Evolutionary conservation across 2,888 invertebrate species (phyloP).

Genomic region (Volucella inanis): DNA sequence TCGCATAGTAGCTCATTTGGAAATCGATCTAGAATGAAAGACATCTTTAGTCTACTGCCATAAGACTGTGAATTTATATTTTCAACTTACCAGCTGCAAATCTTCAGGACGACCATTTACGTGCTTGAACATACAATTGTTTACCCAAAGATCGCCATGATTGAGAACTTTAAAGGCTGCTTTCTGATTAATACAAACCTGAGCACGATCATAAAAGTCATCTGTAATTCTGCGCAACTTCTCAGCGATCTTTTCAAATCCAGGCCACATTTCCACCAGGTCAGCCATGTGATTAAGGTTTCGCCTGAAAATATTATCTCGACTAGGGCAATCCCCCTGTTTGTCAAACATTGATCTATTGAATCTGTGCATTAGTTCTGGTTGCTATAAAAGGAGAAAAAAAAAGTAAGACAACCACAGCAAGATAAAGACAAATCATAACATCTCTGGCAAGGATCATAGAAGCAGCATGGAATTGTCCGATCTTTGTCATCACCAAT

Average conservation of each 20-base stretch:
- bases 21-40: slow-evolving; percentile 70
- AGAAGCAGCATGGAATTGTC: slow-evolving; percentile 84
- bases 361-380: slow-evolving; percentile 59
- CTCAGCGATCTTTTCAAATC: slow-evolving; percentile 60
- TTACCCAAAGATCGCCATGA: slow-evolving; percentile 83
- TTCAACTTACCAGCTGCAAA: slow-evolving; percentile 79
- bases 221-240: slow-evolving; percentile 60
- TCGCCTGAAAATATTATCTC: slow-evolving; percentile 55
- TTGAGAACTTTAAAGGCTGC: slow-evolving; percentile 80
- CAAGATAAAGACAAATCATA: slow-evolving; percentile 1
- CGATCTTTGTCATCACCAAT: slow-evolving; percentile 83
- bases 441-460: slow-evolving; percentile 84
- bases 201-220: slow-evolving; percentile 48
- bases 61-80: neutral
- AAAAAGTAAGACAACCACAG: no score
- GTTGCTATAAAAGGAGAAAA: slow-evolving; percentile 48
- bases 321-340: slow-evolving; percentile 4
- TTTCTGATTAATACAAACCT: slow-evolving; percentile 6
- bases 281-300: slow-evolving; percentile 67
- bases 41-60: neutral
- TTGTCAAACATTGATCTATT: slow-evolving; percentile 57
- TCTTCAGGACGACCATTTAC: slow-evolving; percentile 78
- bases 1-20: slow-evolving; percentile 67
- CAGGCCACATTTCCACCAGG: slow-evolving; percentile 65
- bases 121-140: slow-evolving; percentile 83